These are phyloP conservation scores for Puma concolor DNA, from an alignment of 2,113 vertebrate genomes.

Conservation along the genomic window DNA sequence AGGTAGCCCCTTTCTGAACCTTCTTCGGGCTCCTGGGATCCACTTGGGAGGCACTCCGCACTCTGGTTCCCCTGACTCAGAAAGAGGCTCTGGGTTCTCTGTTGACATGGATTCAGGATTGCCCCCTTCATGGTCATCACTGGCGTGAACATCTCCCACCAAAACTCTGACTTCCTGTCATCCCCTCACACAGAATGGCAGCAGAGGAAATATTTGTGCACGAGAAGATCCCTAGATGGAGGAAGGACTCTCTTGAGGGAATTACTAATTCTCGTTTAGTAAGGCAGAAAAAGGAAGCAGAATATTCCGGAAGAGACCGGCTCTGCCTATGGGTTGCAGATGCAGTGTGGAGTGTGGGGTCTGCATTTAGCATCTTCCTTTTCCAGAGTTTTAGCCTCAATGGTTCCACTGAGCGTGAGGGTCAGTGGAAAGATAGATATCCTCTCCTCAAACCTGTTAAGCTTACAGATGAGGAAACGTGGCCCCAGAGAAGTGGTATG, in stretches of 20 bases:
- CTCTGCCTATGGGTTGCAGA: not conserved
- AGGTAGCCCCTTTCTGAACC: not conserved
- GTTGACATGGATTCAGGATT: not conserved
- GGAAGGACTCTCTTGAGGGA: not conserved
- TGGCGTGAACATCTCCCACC: too few relatives aligned
- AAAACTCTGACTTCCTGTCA: rapidly evolving
- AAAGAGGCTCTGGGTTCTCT: not conserved
- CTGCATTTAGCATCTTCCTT: not conserved
- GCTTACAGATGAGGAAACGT: not conserved
- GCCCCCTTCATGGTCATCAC: too few relatives aligned
- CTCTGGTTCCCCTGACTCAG: not conserved
- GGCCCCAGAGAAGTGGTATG: not conserved
- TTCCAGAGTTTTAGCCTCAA: not conserved
- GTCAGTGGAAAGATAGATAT: not conserved
- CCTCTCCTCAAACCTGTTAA: not conserved
- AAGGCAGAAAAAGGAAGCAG: not conserved
- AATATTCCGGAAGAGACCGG: not conserved
- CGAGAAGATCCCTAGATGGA: not conserved
- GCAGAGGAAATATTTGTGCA: not conserved
- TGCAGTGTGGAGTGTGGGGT: not conserved
- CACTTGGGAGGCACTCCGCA: not conserved
- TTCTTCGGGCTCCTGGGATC: not conserved
- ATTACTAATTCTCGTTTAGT: not conserved
- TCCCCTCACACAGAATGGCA: not conserved
- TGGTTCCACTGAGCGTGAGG: not conserved